Base-by-base conservation (phyloP, 2,797 vertebrate genomes). In the Tokudaia tokunoshimensis region DNA sequence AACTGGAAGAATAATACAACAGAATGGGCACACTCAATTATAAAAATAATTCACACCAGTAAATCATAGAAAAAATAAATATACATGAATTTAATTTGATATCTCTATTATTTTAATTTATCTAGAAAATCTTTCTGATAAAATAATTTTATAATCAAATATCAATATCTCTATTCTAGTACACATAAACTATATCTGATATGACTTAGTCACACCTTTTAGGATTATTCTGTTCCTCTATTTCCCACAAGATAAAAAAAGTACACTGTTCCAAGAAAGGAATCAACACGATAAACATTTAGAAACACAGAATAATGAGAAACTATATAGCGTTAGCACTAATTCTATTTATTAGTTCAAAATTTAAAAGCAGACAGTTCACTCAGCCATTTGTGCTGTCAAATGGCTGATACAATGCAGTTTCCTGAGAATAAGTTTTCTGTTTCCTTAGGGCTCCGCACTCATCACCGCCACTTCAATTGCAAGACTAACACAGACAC, bases 281-380 rank as follows among this genome's bases (percentile, higher is more conserved):
- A 93, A 91, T 44, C 31, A 85, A 92, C 82, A 75, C 34, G 10
- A 41, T 59, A 84, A 86, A 91, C 13, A 22, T 91, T 95, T 89
- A 81, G 94, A 96, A 91, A 86, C 74, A 70, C 0, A 84, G 70
- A 44, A 29, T 37, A 41, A 84, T 67, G 20, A 84, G 81, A 52
- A 96, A 91, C 26, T 74, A 31, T n/a, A 79, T 78, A 47, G 81
- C 29, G 55, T 78, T 89, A 76, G 22, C 3, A 59, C 52, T 87
- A 87, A 74, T 83, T 94, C 55, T 80, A 29, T 26, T 65, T 80
- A 41, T 52, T 79, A 83, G 72, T 52, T 92, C 65, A 86, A 92
- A 91, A 91, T 94, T 93, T 31, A 92, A 95, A 92, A 91, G 83
- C 31, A 92, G 96, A 92, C 19, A 44, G 59, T 63, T 92, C 26